These are phyloP conservation scores for Champsocephalus esox DNA, from an alignment of 2,797 vertebrate genomes.

Conservation along the genomic window DNA sequence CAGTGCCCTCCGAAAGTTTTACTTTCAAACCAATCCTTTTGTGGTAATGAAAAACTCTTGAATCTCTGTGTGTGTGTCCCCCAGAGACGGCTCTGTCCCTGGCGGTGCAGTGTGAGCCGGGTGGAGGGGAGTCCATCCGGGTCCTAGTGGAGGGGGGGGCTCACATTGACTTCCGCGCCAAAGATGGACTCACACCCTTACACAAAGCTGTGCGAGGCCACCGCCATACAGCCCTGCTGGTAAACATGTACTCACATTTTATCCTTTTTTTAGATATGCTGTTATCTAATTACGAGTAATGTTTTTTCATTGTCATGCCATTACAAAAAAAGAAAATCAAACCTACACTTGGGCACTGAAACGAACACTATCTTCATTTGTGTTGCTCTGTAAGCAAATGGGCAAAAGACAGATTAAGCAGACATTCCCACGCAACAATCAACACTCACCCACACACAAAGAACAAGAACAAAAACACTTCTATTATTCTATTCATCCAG, in stretches of 20 bases:
- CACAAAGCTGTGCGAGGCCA: constrained; percentile 93
- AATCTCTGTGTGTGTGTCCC: constrained; percentile 17
- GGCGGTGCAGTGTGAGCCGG: constrained; percentile 91
- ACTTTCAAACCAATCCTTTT: constrained; percentile 15
- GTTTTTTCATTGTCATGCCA: constrained; percentile 8
- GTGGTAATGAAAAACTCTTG: constrained; percentile 6
- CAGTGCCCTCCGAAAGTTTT: neutral
- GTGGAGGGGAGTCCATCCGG: constrained; percentile 91
- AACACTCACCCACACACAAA: constrained; percentile 47
- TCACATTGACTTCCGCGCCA: constrained; percentile 94
- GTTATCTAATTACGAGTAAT: constrained; percentile 5
- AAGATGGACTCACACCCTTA: constrained; percentile 92
- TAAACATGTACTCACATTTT: constrained; percentile 64
- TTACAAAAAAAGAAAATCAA: neutral
- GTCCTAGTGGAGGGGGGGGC: constrained; percentile 91
- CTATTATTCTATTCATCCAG: constrained; percentile 22
- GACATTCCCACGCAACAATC: constrained; percentile 23
- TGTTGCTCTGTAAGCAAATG: constrained; percentile 30
- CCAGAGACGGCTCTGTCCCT: constrained; percentile 93
- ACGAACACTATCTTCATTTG: constrained; percentile 35
- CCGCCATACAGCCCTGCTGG: constrained; percentile 91
- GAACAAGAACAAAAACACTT: constrained; percentile 14
- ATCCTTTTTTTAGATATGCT: neutral
- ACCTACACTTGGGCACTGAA: constrained; percentile 13
- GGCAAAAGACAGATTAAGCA: constrained; percentile 34